Evolutionary conservation across 2,797 vertebrate genomes (phyloP), one percentile per base, ranked within the genome.

Genomic region (Odontamblyopus lacepedii): DNA sequence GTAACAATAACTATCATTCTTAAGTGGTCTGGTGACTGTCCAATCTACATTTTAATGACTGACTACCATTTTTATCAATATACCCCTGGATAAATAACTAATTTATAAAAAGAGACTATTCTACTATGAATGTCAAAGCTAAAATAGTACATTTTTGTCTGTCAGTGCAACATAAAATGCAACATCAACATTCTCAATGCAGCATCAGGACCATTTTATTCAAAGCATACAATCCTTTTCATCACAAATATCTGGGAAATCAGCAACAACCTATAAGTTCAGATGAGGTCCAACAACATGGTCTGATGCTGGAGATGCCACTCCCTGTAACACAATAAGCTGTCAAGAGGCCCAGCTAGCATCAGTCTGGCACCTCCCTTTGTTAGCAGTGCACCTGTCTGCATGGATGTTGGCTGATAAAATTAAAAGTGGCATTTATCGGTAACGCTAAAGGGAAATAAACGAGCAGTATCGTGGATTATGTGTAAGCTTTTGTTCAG

Each of bases 291-390:
- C 59, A 53, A 67, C 63, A 64, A 27, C 44, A 66, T 18, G 23
- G 48, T 5, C 51, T 38, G 55, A 79, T 71, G 67, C 69, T 29
- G 71, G 70, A 70, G 38, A 78, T 44, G 79, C 87, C 73, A 84
- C 88, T 86, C 87, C 85, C 85, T 87, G 55, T 6, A 29, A 62
- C 53, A 85, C 72, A 85, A 80, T 75, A 71, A 78, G 56, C 73
- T 71, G 77, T 55, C 78, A 67, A 65, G 68, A 75, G 59, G 55
- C 68, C 68, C 35, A 18, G 61, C 4, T 15, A 60, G 67, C 64
- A 67, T 57, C 66, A 68, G 71, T 72, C 70, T 76, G 69, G 70
- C 72, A 44, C 5, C 62, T 9, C 30, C 55, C 73, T 78, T 74
- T 78, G 81, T 74, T 80, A 68, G 29, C 55, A 65, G 38, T 11